Percentiles rank a stretch among this genome's conserved stretches.
These are phyloP conservation scores for Cephalopachus bancanus DNA, from an alignment of 2,797 vertebrate species.

Conservation along the genomic window DNA sequence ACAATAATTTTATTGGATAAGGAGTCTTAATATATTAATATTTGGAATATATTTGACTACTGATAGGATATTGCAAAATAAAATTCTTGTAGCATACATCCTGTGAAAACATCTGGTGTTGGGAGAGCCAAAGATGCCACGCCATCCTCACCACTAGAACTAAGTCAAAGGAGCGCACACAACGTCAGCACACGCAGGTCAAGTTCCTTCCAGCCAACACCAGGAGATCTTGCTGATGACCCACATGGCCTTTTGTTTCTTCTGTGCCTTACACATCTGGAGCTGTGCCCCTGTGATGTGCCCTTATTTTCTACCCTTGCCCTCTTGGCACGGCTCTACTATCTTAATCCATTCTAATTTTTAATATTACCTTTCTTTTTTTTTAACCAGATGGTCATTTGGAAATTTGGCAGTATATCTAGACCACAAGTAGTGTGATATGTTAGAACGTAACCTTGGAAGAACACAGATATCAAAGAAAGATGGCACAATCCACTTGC, in stretches of 20 bases:
- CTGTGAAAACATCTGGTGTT: neutral
- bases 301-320: neutral
- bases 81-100: neutral
- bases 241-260: rapidly evolving
- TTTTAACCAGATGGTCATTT: neutral
- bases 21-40: neutral
- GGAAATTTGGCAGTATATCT: neutral
- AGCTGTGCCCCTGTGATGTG: neutral
- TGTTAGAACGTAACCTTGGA: neutral
- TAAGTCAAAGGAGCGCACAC: rapidly evolving
- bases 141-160: neutral
- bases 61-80: slow-evolving; percentile 16
- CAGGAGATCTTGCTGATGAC: neutral
- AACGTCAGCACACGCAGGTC: too few species aligned
- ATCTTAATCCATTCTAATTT: neutral
- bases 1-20: slow-evolving; percentile 45
- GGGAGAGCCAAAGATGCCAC: neutral
- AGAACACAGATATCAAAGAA: neutral
- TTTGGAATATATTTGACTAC: slow-evolving; percentile 40
- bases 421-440: neutral
- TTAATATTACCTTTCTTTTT: neutral
- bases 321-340: neutral
- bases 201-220: neutral
- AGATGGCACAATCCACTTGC: neutral
- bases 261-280: neutral